Evolutionary conservation across 2,113 vertebrate genomes (phyloP), one percentile per base, ranked within the genome.

Genomic region (Eonycteris spelaea): DNA sequence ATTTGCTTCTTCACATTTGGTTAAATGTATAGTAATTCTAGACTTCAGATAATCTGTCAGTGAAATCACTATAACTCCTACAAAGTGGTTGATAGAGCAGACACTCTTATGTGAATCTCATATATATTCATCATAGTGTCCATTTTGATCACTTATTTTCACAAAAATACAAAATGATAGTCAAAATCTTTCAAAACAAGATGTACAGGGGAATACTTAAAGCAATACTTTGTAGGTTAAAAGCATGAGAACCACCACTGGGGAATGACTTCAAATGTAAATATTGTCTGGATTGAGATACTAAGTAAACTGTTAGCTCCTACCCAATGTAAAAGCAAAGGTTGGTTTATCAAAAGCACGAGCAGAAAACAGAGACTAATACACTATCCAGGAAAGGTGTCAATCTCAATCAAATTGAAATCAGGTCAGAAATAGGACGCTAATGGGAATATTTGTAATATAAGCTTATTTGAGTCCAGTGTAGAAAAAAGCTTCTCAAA

Each of bases 1-100:
- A 87, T 84, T 83, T 88, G 48, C 14, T 57, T 63, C 51, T 90
- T 85, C 82, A 71, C 77, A 71, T 89, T 97, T 96, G 38, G 9
- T 86, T 93, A 43, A 65, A 93, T 88, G 16, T 48, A 90, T 22
- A 65, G 40, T 18, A 53, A 6, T 59, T 24, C 45, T 96, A 78
- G 45, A 67, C 65, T 22, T 73, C 51, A 61, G 16, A 85, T 67
- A 61, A 90, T 55, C 18, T 77, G 14, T 77, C 55, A 80, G 2
- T 57, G 24, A 71, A 3, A 45, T 61, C 78, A 59, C 24, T 8
- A 5, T 40, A 40, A 53, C 12, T 71, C 59, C 57, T 57, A 6
- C 24, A 3, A 82, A 28, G 15, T 63, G 70, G 35, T 30, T 80
- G 26, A 13, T 65, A n/a, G 53, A 75, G 12, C n/a, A 53, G 40